phyloP scores from a whole-genome alignment of 2,888 invertebrate genomes.

The Euzophera pinguis region DNA sequence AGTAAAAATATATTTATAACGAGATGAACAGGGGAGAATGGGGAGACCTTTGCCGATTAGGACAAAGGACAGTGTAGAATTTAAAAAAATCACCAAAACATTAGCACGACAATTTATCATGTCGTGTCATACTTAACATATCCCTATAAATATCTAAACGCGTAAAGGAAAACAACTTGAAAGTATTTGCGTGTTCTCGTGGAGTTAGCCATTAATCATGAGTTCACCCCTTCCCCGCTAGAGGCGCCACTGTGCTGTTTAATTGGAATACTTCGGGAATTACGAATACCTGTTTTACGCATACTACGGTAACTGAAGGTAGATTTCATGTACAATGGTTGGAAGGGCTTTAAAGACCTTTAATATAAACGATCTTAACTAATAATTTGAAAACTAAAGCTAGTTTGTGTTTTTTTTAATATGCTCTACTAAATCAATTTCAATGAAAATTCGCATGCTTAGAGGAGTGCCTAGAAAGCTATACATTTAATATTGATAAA shows the following conservation, averaged over 20 bases:
- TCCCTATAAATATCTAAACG: background rate
- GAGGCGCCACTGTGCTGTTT: slow-evolving; percentile 19
- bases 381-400: too few relatives aligned
- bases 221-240: slow-evolving; percentile 7
- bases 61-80: too few relatives aligned
- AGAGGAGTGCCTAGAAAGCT: too few relatives aligned
- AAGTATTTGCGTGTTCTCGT: slow-evolving; percentile 11
- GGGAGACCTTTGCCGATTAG: too few relatives aligned
- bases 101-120: background rate
- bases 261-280: slow-evolving; percentile 23
- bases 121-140: background rate
- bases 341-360: background rate
- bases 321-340: background rate
- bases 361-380: too few relatives aligned
- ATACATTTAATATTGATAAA: too few relatives aligned
- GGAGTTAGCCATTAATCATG: slow-evolving; percentile 19
- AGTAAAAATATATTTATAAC: too few relatives aligned
- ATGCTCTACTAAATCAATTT: too few relatives aligned
- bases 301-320: background rate
- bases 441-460: too few relatives aligned
- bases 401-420: too few relatives aligned
- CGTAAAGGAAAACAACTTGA: slow-evolving; percentile 6
- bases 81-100: too few relatives aligned
- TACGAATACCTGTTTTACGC: slow-evolving; percentile 13
- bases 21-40: too few relatives aligned